These are phyloP conservation scores for Drosophila obscura DNA, from an alignment of 1,140 invertebrate genomes.

Conservation along the genomic window DNA sequence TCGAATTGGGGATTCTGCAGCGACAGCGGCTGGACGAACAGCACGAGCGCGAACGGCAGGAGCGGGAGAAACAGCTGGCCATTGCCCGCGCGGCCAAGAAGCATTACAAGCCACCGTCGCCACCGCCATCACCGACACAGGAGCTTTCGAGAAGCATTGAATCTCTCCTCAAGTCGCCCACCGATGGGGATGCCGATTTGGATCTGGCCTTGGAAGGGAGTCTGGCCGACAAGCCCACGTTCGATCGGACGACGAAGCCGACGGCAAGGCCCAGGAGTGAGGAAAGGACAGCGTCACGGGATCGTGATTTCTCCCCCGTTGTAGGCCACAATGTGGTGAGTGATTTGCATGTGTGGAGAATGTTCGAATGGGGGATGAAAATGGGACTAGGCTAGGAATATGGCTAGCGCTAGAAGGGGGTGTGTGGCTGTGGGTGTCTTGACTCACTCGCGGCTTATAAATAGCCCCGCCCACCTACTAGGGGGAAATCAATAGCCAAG, in stretches of 20 bases:
- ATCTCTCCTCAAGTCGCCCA: not conserved
- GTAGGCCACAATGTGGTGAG: conserved; percentile 84
- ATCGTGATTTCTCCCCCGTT: conserved; percentile 87
- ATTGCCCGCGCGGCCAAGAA: conserved; percentile 81
- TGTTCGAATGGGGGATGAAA: no score
- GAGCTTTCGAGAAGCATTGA: conserved; percentile 11
- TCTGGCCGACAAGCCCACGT: conserved; percentile 81
- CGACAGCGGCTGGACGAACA: conserved; percentile 83
- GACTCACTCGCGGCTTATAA: conserved; percentile 47
- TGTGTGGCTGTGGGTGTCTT: not conserved
- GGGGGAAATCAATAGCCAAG: conserved; percentile 58
- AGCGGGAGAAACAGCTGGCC: conserved; percentile 81
- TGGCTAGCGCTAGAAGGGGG: no score
- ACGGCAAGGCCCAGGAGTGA: conserved; percentile 83
- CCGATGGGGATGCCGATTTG: conserved; percentile 1
- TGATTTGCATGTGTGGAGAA: conserved; percentile 7
- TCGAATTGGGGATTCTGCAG: conserved; percentile 82
- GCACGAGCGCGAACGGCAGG: conserved; percentile 83
- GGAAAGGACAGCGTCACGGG: conserved; percentile 64
- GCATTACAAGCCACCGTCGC: conserved; percentile 52
- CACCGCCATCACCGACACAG: not conserved
- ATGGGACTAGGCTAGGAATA: not conserved
- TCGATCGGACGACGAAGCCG: conserved; percentile 88
- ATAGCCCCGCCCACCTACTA: conserved; percentile 25
- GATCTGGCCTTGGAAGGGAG: not conserved